Evolutionary conservation across 2,797 vertebrate species (phyloP).

Genomic region (Stomatorhinus walkeri): DNA sequence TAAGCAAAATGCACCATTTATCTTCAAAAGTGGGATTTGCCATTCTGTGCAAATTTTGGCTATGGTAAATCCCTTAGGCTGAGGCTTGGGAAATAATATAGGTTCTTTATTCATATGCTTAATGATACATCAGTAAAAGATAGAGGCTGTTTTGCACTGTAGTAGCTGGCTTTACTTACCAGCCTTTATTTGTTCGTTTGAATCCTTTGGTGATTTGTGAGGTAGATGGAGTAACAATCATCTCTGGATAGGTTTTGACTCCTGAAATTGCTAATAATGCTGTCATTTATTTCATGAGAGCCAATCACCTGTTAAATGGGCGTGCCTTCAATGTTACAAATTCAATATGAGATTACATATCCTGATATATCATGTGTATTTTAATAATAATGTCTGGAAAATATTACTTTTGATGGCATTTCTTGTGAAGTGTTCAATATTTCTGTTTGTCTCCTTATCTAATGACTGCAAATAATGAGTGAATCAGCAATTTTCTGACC

Average conservation of each 20-base stretch:
- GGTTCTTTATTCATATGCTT: conserved; percentile 65
- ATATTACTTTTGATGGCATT: background rate
- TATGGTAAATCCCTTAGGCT: conserved; percentile 51
- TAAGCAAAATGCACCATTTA: conserved; percentile 55
- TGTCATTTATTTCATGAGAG: background rate
- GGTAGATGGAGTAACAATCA: background rate
- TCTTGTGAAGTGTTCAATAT: background rate
- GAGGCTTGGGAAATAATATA: conserved; percentile 40
- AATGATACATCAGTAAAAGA: conserved; percentile 86
- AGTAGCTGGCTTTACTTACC: conserved; percentile 48
- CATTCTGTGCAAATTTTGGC: conserved; percentile 48
- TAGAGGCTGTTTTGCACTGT: conserved; percentile 63
- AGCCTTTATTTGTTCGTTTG: background rate
- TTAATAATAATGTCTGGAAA: background rate
- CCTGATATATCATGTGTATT: background rate
- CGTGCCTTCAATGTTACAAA: background rate
- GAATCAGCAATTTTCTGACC: background rate
- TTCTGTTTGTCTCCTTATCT: background rate
- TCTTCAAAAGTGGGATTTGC: conserved; percentile 52
- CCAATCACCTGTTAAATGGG: background rate
- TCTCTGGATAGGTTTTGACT: background rate
- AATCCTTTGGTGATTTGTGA: background rate
- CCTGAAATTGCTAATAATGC: background rate
- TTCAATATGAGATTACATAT: background rate
- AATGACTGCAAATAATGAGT: background rate